These are phyloP conservation scores for Hypothenemus hampei DNA, from an alignment of 1,140 invertebrate genomes.

Conservation along the genomic window DNA sequence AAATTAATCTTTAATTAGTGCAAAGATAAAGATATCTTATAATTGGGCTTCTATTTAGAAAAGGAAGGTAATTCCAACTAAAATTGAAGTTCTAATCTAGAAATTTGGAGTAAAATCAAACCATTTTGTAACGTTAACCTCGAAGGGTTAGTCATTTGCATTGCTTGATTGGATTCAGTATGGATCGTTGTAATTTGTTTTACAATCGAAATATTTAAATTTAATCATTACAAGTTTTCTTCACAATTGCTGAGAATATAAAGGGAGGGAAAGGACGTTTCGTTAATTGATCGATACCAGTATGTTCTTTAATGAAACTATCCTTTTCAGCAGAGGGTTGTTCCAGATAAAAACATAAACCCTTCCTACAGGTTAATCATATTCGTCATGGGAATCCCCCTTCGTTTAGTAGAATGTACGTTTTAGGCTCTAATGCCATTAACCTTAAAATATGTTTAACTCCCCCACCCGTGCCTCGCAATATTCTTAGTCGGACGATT, in stretches of 20 bases:
- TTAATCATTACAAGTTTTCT: too few relatives aligned
- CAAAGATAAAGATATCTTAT: too few relatives aligned
- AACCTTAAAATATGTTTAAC: conserved; percentile 27
- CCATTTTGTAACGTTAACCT: conserved; percentile 9
- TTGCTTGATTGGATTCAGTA: conserved; percentile 11
- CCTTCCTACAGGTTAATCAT: conserved; percentile 16
- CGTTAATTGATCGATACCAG: too few relatives aligned
- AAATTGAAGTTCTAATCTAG: too few relatives aligned
- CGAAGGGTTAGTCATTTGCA: conserved; percentile 5
- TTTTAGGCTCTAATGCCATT: conserved; percentile 12
- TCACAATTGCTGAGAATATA: too few relatives aligned
- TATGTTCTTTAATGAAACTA: too few relatives aligned
- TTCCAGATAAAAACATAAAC: conserved; percentile 3
- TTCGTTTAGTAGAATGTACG: conserved; percentile 3
- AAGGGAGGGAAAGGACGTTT: too few relatives aligned
- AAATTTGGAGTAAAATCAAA: too few relatives aligned
- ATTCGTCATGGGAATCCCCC: conserved; percentile 13
- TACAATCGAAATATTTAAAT: conserved; percentile 17
- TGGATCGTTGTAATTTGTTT: conserved; percentile 7
- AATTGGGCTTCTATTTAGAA: too few relatives aligned
- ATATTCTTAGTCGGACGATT: conserved; percentile 22
- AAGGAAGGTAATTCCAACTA: too few relatives aligned
- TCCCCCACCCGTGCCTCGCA: conserved; percentile 7
- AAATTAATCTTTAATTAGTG: too few relatives aligned
- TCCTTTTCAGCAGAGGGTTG: too few relatives aligned